phyloP scores from a whole-genome alignment of 2,113 vertebrate genomes.

The Misgurnus anguillicaudatus region DNA sequence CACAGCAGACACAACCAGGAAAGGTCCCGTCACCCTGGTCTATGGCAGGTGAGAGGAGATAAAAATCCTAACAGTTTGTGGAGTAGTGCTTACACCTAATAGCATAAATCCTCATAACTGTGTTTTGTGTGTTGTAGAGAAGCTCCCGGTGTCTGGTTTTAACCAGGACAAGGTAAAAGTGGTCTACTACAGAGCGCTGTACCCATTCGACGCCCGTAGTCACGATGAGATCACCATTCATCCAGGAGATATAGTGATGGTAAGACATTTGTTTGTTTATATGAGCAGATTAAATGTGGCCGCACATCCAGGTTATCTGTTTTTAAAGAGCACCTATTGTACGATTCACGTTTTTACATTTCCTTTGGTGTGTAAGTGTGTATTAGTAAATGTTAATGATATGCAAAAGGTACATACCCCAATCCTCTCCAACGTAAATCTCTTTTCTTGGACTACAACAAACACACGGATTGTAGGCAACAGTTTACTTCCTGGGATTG shows the following conservation, averaged over 20 bases:
- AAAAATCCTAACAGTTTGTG: too few relatives aligned
- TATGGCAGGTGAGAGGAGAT: conserved; percentile 73
- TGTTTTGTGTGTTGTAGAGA: conserved; percentile 72
- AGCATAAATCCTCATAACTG: neutral
- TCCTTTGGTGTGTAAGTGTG: too few relatives aligned
- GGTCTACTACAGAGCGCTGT: conserved; percentile 93
- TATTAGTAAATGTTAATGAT: too few relatives aligned
- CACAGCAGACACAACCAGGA: conserved; percentile 76
- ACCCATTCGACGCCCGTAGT: conserved; percentile 96
- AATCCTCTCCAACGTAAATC: too few relatives aligned
- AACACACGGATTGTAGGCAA: too few relatives aligned
- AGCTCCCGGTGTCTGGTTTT: conserved; percentile 79
- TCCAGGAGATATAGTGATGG: conserved; percentile 96
- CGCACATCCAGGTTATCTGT: too few relatives aligned
- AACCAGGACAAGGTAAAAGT: conserved; percentile 88
- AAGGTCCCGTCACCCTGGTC: conserved; percentile 81
- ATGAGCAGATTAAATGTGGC: neutral
- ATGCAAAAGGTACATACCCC: too few relatives aligned
- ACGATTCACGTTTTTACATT: too few relatives aligned
- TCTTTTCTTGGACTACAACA: too few relatives aligned
- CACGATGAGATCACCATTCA: conserved; percentile 96
- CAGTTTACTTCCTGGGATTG: too few relatives aligned
- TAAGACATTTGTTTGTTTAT: conserved; percentile 66
- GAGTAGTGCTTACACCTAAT: neutral
- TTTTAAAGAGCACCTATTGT: too few relatives aligned